Evolutionary conservation across 92 coral and sea anemone species (phyloP).

Genomic region (Porites lobata): DNA sequence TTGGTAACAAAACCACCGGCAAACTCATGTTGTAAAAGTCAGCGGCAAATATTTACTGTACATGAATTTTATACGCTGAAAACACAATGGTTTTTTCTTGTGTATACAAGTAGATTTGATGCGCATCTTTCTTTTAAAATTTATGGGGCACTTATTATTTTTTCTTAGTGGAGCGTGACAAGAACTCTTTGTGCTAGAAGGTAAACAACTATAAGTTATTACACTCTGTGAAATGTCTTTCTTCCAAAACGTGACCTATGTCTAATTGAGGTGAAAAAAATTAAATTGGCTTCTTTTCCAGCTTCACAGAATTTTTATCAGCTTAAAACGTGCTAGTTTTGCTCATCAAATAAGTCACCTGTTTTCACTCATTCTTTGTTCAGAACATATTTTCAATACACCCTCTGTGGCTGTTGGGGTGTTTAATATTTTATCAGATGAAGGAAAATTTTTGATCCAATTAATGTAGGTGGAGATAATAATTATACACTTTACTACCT

Average conservation of each 20-base stretch:
- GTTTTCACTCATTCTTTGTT: neutral
- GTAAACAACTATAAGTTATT: constrained; percentile 13
- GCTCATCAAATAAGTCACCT: neutral
- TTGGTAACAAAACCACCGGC: too few relatives aligned
- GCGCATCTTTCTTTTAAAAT: neutral
- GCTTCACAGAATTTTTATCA: too few relatives aligned
- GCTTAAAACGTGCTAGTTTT: too few relatives aligned
- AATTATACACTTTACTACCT: too few relatives aligned
- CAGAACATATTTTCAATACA: neutral
- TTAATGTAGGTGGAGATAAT: too few relatives aligned
- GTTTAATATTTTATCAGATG: constrained; percentile 34
- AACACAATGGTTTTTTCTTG: neutral
- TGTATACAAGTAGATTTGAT: constrained; percentile 22
- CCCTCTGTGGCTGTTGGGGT: neutral
- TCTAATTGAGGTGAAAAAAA: neutral
- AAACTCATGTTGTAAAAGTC: neutral
- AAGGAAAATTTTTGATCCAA: constrained; percentile 16
- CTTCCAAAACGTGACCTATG: neutral
- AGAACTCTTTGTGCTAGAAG: neutral
- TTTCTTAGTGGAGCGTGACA: constrained; percentile 3
- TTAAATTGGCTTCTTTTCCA: too few relatives aligned
- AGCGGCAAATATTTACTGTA: too few relatives aligned
- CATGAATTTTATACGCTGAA: neutral
- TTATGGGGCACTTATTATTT: neutral
- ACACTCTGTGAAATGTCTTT: neutral